Evolutionary conservation across 2,888 invertebrate genomes (phyloP), one percentile per base, ranked within the genome.

Genomic region (Epinotia nisella): DNA sequence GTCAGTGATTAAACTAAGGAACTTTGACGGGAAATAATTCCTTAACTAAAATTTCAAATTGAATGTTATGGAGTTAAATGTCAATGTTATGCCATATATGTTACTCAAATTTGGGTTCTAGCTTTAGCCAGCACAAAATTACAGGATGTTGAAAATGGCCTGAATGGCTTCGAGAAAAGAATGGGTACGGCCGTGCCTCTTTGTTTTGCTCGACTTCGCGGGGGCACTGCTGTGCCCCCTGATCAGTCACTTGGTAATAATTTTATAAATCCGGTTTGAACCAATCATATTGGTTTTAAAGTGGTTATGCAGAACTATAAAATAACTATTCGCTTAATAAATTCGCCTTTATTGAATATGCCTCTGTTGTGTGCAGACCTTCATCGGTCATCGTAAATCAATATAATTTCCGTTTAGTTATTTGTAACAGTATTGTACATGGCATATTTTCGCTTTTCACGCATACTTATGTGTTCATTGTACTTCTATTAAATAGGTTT

Each of bases 351-450:
- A 49, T 49, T 49, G 7, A 49, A 19, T 17, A 53, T 11, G 19
- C 11, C 53, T 53, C 11, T 3, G 19, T 17, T 53, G 17, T 53
- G 3, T 49, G 45, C n/a, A 49, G n/a, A n/a, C 49, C 49, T 49
- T 49, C 49, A 49, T n/a, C 49, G 49, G 49, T 49, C 49, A 49
- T 49, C 49, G 49, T 49, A 49, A 49, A 49, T 49, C 49, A 49
- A 49, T 49, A 49, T n/a, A 49, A 49, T 49, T 49, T 49, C 49
- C 49, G 49, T n/a, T 7, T 49, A 49, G 49, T n/a, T 49, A 49
- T 49, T 49, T 49, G 7, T 49, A 49, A 49, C 49, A 49, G 49
- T 5, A 13, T n/a, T 49, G 35, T 35, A 49, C 49, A n/a, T 49
- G n/a, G n/a, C 15, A 49, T 49, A 7, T 49, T n/a, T 13, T 49